Evolutionary conservation across 2,113 vertebrate genomes (phyloP).

Genomic region (Hemibates koningsi): DNA sequence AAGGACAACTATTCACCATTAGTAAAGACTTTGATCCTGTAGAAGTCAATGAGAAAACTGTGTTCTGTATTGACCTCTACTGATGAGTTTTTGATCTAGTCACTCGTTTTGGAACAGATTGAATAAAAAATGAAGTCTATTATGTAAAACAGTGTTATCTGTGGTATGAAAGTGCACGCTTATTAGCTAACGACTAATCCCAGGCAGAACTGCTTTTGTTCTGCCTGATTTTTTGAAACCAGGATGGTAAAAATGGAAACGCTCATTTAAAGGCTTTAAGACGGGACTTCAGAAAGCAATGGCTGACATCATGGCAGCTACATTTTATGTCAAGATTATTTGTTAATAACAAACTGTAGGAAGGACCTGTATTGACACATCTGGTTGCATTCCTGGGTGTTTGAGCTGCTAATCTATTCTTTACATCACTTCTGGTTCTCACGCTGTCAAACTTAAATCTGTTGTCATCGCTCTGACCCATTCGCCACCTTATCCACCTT

Average conservation of each 20-base stretch:
- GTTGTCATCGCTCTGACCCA: not conserved
- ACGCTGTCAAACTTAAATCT: not conserved
- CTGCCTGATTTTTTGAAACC: not conserved
- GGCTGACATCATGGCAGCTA: not conserved
- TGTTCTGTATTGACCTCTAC: not conserved
- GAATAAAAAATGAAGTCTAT: not conserved
- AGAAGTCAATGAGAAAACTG: not conserved
- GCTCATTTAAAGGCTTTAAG: not conserved
- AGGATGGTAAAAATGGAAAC: not conserved
- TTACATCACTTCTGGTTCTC: not conserved
- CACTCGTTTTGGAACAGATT: not conserved
- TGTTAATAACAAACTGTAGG: not conserved
- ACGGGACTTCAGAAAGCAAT: not conserved
- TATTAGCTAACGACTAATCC: fast-evolving
- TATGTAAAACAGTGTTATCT: not conserved
- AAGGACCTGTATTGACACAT: not conserved
- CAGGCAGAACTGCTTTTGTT: not conserved
- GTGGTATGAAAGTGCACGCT: not conserved
- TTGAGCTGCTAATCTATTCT: not conserved
- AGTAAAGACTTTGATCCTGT: not conserved
- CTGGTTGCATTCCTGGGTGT: not conserved
- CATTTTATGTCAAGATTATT: not conserved
- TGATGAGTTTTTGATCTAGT: not conserved
- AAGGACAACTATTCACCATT: not conserved
- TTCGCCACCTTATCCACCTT: not conserved